Evolutionary conservation across 92 coral and sea anemone genomes (phyloP), one percentile per base, ranked within the genome.

Genomic region (Porites lobata): DNA sequence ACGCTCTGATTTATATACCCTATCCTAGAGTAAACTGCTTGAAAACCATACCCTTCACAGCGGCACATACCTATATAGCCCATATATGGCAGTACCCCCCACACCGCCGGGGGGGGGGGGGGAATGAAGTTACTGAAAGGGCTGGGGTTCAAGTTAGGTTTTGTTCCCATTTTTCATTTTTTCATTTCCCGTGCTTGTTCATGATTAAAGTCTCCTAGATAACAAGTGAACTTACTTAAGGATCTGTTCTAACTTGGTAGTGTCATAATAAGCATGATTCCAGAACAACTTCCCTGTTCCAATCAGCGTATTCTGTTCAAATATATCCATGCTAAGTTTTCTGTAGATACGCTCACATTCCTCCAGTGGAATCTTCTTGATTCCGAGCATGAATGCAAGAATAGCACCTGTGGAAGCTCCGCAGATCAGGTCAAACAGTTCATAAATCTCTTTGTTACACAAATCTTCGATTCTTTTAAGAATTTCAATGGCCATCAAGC

Each of bases 341-440:
- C 88, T 92, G 79, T 97, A 97, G 61, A 93, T 89, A 79, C 87
- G 88, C 56, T 94, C 95, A 87, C 99, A 97, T 57, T 97, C 99
- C 29, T 94, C 98, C 50, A 97, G 89, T 1, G 95, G 91, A 32
- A 92, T 74, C 91, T 91, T 95, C 94, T 90, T 95, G 50, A 97
- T 86, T 17, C 95, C 98, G 72, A 97, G 84, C 61, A 97, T 91
- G 71, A 95, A 94, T 12, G 99, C 98, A 8, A 97, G 78, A 12
- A 97, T 95, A 29, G 98, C 99, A 18, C 99, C 99, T 9, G 99
- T 97, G 9, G 98, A 95, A 1, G 96, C 93, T 14, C 99, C 99
- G 85, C 99, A 97, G 57, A 97, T 94, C 52, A 90, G 70, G 82
- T 97, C 99, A 88, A 97, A 97, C 78, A 93, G 81, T 78, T 97